Conservation (phyloP, 2,888 invertebrate genomes). For the Apodemia duryi region DNA sequence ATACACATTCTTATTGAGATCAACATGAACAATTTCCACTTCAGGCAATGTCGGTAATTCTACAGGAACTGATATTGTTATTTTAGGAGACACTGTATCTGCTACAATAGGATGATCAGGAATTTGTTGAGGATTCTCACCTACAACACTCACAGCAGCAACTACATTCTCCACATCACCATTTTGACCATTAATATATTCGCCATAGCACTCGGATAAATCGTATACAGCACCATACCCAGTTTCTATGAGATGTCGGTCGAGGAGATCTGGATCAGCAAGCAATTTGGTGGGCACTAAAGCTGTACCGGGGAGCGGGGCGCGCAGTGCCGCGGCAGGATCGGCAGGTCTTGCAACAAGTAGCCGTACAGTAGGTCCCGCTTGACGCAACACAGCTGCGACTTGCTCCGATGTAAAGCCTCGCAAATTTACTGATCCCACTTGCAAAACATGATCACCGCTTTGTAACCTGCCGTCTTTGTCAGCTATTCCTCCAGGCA, state of each 20-base stretch:
- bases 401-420: slow-evolving; percentile 98
- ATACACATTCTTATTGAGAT: slow-evolving; percentile 94
- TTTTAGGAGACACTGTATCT: slow-evolving; percentile 60
- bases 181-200: slow-evolving; percentile 61
- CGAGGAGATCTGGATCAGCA: slow-evolving; percentile 93
- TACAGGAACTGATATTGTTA: slow-evolving; percentile 72
- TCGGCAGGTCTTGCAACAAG: slow-evolving; percentile 96
- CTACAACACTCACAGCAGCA: slow-evolving; percentile 66
- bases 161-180: slow-evolving; percentile 54
- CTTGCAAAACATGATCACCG: slow-evolving; percentile 98
- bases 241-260: slow-evolving; percentile 89
- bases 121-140: slow-evolving; percentile 64
- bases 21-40: slow-evolving; percentile 93
- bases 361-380: slow-evolving; percentile 90
- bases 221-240: slow-evolving; percentile 82
- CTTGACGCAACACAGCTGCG: slow-evolving; percentile 82
- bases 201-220: slow-evolving; percentile 60
- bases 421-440: slow-evolving; percentile 94
- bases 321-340: slow-evolving; percentile 88
- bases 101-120: slow-evolving; percentile 57
- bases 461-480: slow-evolving; percentile 96
- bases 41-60: slow-evolving; percentile 87
- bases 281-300: slow-evolving; percentile 96
- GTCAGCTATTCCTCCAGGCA: slow-evolving; percentile 98
- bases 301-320: slow-evolving; percentile 89